Evolutionary conservation across 2,797 vertebrate genomes (phyloP).

Genomic region (Coregonus sp.): DNA sequence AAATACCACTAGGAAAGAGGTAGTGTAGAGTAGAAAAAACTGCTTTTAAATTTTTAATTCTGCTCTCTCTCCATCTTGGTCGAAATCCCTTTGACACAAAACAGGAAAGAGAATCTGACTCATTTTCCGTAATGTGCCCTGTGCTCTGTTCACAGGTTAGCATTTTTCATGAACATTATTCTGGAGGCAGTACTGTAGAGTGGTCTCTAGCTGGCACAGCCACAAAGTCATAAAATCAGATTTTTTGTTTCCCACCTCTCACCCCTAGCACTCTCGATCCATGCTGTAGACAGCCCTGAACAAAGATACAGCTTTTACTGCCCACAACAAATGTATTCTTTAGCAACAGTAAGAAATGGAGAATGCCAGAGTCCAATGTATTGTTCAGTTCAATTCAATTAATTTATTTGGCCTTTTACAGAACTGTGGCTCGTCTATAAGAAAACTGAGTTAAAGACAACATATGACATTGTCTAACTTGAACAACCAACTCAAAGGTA

Average conservation of each 20-base stretch:
- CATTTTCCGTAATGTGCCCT: too few species aligned
- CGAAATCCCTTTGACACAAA: too few species aligned
- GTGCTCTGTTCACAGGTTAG: too few species aligned
- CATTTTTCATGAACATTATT: too few species aligned
- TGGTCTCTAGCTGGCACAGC: too few species aligned
- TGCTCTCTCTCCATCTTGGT: too few species aligned
- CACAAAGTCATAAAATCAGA: neutral
- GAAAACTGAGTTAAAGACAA: neutral
- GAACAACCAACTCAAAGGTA: neutral
- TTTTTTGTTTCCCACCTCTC: conserved; percentile 38
- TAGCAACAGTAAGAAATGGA: neutral
- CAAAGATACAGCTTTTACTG: neutral
- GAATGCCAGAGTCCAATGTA: neutral
- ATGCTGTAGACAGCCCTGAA: neutral
- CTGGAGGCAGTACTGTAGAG: too few species aligned
- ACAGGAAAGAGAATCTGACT: too few species aligned
- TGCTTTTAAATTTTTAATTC: too few species aligned
- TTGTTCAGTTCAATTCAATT: neutral
- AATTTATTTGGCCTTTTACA: neutral
- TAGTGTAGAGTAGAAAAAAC: too few species aligned
- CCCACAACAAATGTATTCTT: neutral
- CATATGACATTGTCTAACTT: neutral
- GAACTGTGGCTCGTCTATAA: neutral
- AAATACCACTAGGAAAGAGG: too few species aligned
- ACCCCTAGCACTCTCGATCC: neutral